Percentiles rank a stretch among this genome's conserved stretches.
phyloP scores from a whole-genome alignment of 2,797 vertebrate genomes.

The Diglossa cyanea region DNA sequence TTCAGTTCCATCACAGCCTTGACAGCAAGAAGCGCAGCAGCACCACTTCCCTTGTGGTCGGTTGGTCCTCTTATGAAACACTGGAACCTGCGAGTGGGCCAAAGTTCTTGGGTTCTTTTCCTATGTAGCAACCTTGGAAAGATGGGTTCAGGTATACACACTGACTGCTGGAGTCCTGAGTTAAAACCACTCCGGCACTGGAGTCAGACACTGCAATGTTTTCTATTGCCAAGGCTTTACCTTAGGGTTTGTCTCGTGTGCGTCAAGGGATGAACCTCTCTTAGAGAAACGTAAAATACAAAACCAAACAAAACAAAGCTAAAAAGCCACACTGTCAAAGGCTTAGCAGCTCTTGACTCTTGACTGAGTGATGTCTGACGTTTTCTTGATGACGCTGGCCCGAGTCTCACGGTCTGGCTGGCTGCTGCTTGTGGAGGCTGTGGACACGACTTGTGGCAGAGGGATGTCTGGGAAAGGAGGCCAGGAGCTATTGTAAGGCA shows the following conservation, averaged over 20 bases:
- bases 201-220: conserved; percentile 72
- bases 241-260: conserved; percentile 70
- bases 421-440: conserved; percentile 68
- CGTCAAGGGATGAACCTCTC: conserved; percentile 66
- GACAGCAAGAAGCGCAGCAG: conserved; percentile 70
- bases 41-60: conserved; percentile 55
- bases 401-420: conserved; percentile 83
- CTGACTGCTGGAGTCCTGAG: conserved; percentile 79
- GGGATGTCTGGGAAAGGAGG: conserved; percentile 70
- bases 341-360: conserved; percentile 86
- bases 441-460: conserved; percentile 66
- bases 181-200: conserved; percentile 72
- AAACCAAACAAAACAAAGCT: conserved; percentile 64
- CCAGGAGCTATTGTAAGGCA: conserved; percentile 88
- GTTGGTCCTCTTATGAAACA: conserved; percentile 74
- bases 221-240: conserved; percentile 69
- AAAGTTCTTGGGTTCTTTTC: conserved; percentile 43
- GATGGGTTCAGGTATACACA: conserved; percentile 63
- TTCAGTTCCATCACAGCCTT: conserved; percentile 73
- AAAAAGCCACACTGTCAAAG: conserved; percentile 31
- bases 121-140: conserved; percentile 64
- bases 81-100: conserved; percentile 69
- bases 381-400: conserved; percentile 97
- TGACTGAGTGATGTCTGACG: conserved; percentile 88
- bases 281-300: conserved; percentile 70